A percentile compares a stretch with the other conserved stretches of the same genome.
These are phyloP conservation scores for Napeogenes sylphis DNA, from an alignment of 2,888 invertebrate genomes.

Conservation along the genomic window DNA sequence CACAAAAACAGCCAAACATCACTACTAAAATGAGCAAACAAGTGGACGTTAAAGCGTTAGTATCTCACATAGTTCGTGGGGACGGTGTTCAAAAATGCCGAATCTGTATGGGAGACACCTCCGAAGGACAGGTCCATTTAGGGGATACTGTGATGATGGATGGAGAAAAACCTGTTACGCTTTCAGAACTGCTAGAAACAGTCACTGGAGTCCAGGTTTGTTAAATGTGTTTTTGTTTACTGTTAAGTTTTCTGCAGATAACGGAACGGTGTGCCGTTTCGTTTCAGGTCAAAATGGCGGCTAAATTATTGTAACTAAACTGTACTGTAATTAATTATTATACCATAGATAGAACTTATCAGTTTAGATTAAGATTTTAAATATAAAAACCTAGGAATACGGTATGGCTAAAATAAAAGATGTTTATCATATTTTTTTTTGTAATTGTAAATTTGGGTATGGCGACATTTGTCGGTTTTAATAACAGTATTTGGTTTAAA, in stretches of 20 bases:
- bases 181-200: constrained; percentile 61
- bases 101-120: constrained; percentile 70
- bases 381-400: too few species aligned
- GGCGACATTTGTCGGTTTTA: neutral
- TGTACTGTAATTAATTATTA: neutral
- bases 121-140: constrained; percentile 66
- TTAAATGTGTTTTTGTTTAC: constrained; percentile 26
- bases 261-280: constrained; percentile 66
- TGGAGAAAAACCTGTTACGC: constrained; percentile 61
- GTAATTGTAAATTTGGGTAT: too few species aligned
- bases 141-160: constrained; percentile 71
- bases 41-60: constrained; percentile 65
- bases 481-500: neutral
- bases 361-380: too few species aligned
- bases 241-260: constrained; percentile 54
- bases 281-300: constrained; percentile 53
- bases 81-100: constrained; percentile 67
- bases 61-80: constrained; percentile 68
- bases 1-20: neutral
- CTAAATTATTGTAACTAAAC: neutral
- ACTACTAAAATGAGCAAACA: constrained; percentile 52
- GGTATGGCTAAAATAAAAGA: too few species aligned
- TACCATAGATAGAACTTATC: too few species aligned
- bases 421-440: too few species aligned
- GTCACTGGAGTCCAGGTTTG: constrained; percentile 65